Percentiles rank a stretch among this genome's conserved stretches.
phyloP scores from a whole-genome alignment of 2,888 invertebrate genomes.

The Diploptera punctata region DNA sequence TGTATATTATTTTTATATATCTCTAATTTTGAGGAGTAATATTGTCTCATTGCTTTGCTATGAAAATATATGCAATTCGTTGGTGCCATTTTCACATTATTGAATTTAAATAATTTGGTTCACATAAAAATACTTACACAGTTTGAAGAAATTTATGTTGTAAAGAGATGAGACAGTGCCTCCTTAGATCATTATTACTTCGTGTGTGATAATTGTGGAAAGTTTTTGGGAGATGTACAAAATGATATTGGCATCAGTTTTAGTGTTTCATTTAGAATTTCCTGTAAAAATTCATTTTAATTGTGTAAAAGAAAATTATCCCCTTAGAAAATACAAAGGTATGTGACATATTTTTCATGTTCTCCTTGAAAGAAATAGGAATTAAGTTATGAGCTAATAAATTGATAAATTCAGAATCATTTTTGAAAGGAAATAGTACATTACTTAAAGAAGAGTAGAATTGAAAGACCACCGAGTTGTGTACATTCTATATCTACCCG shows the following conservation, averaged over 20 bases:
- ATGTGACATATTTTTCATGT: background rate
- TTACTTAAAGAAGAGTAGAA: background rate
- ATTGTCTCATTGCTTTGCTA: background rate
- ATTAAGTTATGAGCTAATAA: too few species aligned
- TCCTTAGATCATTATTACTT: background rate
- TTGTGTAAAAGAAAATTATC: background rate
- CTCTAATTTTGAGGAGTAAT: background rate
- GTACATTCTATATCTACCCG: background rate
- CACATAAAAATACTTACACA: too few species aligned
- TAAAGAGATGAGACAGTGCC: background rate
- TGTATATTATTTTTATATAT: background rate
- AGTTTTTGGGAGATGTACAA: conserved; percentile 2
- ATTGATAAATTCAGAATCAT: too few species aligned
- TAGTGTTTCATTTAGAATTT: conserved; percentile 10
- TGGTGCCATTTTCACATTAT: too few species aligned
- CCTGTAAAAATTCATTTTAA: background rate
- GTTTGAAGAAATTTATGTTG: background rate
- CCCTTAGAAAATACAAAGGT: background rate
- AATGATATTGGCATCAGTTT: background rate
- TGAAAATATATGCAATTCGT: too few species aligned
- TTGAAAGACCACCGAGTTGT: background rate
- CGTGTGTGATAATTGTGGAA: conserved; percentile 1
- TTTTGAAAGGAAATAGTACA: background rate
- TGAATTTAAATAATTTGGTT: too few species aligned
- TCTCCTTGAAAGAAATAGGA: too few species aligned